Base-by-base conservation (phyloP, 2,113 vertebrate genomes). In the Melierax canorus region DNA sequence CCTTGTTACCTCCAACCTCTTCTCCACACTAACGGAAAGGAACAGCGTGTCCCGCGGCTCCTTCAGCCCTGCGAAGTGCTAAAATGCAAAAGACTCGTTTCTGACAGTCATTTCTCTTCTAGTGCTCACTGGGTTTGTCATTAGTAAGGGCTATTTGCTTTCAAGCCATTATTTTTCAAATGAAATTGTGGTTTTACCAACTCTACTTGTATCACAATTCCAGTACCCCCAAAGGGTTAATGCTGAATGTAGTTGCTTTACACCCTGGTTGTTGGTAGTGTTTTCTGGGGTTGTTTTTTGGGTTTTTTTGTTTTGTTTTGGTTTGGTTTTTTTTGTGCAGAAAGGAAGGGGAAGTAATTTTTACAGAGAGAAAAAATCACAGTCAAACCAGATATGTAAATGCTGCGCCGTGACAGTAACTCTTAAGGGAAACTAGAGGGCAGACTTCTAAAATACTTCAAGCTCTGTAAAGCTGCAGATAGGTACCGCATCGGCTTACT, bases 391-490 rank as follows among this genome's bases (percentile, higher is more conserved):
- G 17, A 2, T 2, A 1, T 0, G 12, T 58, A 55, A 64, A n/a
- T 53, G 20, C 29, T 43, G 34, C 48, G 22, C 32, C 1, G 8
- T 83, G 90, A 77, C 85, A 90, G 78, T 97, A 92, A 86, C 93
- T 63, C 69, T 41, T 75, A n/a, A 38, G 20, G 43, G 62, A 92
- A 91, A 87, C 92, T 94, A 96, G 96, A 94, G 92, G 95, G 92
- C 95, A 97, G 90, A 21, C 94, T 97, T 92, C 84, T 95, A 96
- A 97, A 91, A 62, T 75, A 79, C 58, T 97, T 92, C 1, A 43
- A 21, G 69, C 86, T 68, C 83, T 55, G 29, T 34, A 64, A 79
- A 82, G 48, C 27, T 38, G 60, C 45, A 79, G 22, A 17, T 46
- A 68, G 38, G 19, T 43, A 60, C 17, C 12, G 64, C 32, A 39